Base-by-base conservation (phyloP, 1,140 invertebrate genomes). In the Drosophila pseudoobscura region DNA sequence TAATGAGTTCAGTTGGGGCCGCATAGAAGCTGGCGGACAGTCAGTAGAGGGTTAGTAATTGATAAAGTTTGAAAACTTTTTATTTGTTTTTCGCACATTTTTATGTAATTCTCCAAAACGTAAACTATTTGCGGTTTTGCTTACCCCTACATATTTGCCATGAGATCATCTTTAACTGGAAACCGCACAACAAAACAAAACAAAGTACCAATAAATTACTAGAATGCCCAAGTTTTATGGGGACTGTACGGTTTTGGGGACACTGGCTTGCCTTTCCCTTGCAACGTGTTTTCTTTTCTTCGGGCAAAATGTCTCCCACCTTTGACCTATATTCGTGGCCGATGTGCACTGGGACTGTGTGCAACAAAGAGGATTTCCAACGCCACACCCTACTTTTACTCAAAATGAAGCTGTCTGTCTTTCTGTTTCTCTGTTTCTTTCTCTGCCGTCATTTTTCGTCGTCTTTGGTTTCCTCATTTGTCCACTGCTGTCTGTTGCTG, bases 1-100 rank as follows among this genome's bases (percentile, higher is more conserved):
- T 85, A 85, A 85, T 85, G 82, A 85, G 82, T 85, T 85, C 74
- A 87, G 44, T 63, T 73, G 61, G 52, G 59, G 35, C 65, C 11
- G 1, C 58, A 49, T 45, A 39, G 41, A 58, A 29, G 49, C 6
- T 35, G 41, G 47, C 35, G 22, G 9, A 22, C 17, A 51, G 20
- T 2, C 20, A 52, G 17, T 8, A 22, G 15, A 11, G 46, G 15
- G 17, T 15, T 39, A 29, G 60, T 51, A 44, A 47, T 65, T 60
- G 24, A 46, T 54, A 47, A 68, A 55, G 56, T 54, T 46, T 63
- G 43, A 31, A 61, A 49, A 69, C 57, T 41, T 70, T 55, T 73
- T 17, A 0, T 55, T 31, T 39, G 3, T 35, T 35, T 61, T 68
- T 45, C 29, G 57, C 62, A 7, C 52, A 46, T 65, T 71, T 57